Base-by-base conservation (phyloP, 2,113 vertebrate genomes). In the Heterotilapia buettikoferi region DNA sequence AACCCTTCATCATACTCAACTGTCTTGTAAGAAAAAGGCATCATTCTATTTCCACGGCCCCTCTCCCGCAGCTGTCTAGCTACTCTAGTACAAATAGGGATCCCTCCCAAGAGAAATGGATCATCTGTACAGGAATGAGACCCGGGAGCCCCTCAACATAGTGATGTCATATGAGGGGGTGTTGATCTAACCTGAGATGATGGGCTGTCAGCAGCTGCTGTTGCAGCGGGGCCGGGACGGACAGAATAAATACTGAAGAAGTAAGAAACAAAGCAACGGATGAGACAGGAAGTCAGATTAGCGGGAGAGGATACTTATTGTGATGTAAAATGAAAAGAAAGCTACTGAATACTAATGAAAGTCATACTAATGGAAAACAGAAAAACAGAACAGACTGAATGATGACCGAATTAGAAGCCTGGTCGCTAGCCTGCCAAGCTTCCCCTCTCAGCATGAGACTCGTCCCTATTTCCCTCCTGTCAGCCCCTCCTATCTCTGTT, bases 181-280 rank as follows among this genome's bases (percentile, higher is more conserved):
- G 85, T 43, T 90, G 92, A 94, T 91, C 83, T 92, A 91, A 91
- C 40, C 83, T 68, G 18, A 76, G 61, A 38, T 84, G 93, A 93
- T 85, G 87, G 80, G 86, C 90, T 94, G 93, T 93, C 94, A 83
- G 93, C 89, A 88, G 88, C 88, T 90, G 86, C 88, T 57, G 47
- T 83, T 86, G 82, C 76, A 87, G 54, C 33, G 21, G 38, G 19
- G 82, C 82, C 14, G 3, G 78, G 50, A 86, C 12, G 47, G 88
- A 91, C 80, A 87, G 88, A 91, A 88, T 90, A 90, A 86, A 87
- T 88, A 45, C 86, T 89, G 78, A 86, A 86, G 81, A n/a, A 80
- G 76, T 2, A 5, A 63, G 76, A 83, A 52, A 47, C 78, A 53
- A 83, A 73, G 68, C 8, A 9, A 40, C 19, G 21, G 24, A 71